These are phyloP conservation scores for Corythoichthys haematopterus DNA, from an alignment of 2,113 vertebrate species.

Conservation along the genomic window DNA sequence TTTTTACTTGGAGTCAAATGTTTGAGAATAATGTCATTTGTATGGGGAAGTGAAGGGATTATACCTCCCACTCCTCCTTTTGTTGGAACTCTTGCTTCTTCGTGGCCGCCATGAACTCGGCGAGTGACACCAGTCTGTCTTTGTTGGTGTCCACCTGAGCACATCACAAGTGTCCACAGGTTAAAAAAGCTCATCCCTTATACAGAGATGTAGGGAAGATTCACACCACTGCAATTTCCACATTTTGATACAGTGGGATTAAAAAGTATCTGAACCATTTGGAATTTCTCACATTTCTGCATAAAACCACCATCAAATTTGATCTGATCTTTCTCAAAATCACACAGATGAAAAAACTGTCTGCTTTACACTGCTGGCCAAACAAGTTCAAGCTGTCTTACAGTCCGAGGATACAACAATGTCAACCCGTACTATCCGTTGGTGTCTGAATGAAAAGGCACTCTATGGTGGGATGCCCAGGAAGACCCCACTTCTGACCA, in stretches of 20 bases:
- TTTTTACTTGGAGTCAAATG: neutral
- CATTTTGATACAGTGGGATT: neutral
- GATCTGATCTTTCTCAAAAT: too few species aligned
- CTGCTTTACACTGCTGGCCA: too few species aligned
- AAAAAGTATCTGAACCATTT: too few species aligned
- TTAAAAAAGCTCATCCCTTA: neutral
- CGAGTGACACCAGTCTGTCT: constrained; percentile 83
- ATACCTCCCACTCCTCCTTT: constrained; percentile 91
- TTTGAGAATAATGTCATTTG: neutral
- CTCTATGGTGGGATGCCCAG: too few species aligned
- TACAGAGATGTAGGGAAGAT: neutral
- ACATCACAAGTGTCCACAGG: neutral
- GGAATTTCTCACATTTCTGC: too few species aligned
- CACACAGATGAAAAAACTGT: too few species aligned
- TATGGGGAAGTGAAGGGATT: neutral
- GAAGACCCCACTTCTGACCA: too few species aligned
- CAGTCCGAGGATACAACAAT: too few species aligned
- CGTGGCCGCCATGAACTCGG: constrained; percentile 83
- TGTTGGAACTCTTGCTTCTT: constrained; percentile 84
- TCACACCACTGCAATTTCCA: neutral
- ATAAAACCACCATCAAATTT: too few species aligned
- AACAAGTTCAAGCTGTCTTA: too few species aligned
- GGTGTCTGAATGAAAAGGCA: too few species aligned
- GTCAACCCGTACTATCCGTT: too few species aligned
- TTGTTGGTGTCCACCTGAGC: constrained; percentile 82